Base-by-base conservation (phyloP, 2,888 invertebrate genomes). In the Mimachlamys varia region DNA sequence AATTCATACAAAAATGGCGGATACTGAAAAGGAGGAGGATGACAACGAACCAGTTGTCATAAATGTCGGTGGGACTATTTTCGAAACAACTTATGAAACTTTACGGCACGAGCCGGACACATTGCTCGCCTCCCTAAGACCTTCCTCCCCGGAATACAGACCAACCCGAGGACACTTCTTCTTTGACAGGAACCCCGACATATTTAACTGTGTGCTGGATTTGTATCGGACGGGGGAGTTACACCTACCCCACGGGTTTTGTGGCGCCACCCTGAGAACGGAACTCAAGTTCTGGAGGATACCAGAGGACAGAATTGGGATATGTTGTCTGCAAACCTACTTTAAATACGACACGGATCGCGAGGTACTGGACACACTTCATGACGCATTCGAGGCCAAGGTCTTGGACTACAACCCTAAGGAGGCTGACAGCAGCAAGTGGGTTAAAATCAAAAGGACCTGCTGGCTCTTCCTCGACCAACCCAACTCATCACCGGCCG, bases 251-350 rank as follows among this genome's bases (percentile, higher is more conserved):
- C 44, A 90, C 0, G 89, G 89, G 15, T 87, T 93, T 5, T 94
- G 94, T 89, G 93, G 93, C 88, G 88, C 91, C 0, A 89, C 93
- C 58, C 76, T 94, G 0, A 90, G 91, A 38, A 92, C 92, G 12
- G 95, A 95, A 89, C 92, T 95, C 22, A 93, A 94, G 12, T 95
- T 93, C 90, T 95, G 95, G 95, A 94, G 94, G 0, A 92, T 95
- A 13, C 90, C 92, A 1, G 94, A 94, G 62, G 33, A 55, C 50
- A 49, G 37, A 17, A 89, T 92, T 3, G 87, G 76, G 3, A 89
- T 88, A 10, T 92, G 92, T 88, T 92, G 92, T 62, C 89, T 91
- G 15, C 89, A 90, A 37, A 88, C 90, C 4, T 90, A 89, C 27
- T 90, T 88, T 88, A 53, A 89, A 19, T 88, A 88, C 37, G 90